Percentiles rank a stretch among this genome's conserved stretches.
Conservation (phyloP, 2,888 invertebrate species). For the Tenthredo scrophulariae region DNA sequence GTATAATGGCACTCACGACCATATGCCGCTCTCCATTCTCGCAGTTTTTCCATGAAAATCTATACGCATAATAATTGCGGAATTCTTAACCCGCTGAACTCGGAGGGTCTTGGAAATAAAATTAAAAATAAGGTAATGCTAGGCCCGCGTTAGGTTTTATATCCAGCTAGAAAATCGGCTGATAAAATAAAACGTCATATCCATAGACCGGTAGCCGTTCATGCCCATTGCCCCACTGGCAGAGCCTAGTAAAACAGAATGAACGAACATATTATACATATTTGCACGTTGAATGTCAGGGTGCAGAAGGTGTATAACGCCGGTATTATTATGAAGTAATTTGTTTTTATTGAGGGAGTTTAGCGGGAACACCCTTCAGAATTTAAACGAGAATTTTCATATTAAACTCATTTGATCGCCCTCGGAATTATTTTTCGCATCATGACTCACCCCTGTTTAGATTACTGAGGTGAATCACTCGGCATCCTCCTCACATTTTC, state of each 20-base stretch:
- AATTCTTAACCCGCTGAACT: neutral
- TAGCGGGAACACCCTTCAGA: neutral
- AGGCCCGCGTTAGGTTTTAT: neutral
- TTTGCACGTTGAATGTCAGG: constrained; percentile 24
- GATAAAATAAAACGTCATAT: neutral
- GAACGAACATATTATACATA: constrained; percentile 17
- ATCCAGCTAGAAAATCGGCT: neutral
- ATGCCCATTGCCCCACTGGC: neutral
- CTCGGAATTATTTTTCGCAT: constrained; percentile 18
- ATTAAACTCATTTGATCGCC: constrained; percentile 18
- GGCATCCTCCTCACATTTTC: neutral
- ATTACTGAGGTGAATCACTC: neutral
- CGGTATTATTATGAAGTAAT: constrained; percentile 9
- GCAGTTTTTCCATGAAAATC: too few species aligned
- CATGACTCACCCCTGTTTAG: neutral
- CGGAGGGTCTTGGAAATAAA: neutral
- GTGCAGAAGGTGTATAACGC: neutral
- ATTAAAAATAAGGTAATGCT: neutral
- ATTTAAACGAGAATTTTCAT: constrained; percentile 26
- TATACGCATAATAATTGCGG: neutral
- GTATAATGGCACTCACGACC: too few species aligned
- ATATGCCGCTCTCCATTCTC: too few species aligned
- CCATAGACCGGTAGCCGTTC: neutral
- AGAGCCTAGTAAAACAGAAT: neutral
- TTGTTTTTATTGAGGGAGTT: constrained; percentile 11